Evolutionary conservation across 1,140 invertebrate genomes (phyloP).

Genomic region (Drosophila pseudoobscura): DNA sequence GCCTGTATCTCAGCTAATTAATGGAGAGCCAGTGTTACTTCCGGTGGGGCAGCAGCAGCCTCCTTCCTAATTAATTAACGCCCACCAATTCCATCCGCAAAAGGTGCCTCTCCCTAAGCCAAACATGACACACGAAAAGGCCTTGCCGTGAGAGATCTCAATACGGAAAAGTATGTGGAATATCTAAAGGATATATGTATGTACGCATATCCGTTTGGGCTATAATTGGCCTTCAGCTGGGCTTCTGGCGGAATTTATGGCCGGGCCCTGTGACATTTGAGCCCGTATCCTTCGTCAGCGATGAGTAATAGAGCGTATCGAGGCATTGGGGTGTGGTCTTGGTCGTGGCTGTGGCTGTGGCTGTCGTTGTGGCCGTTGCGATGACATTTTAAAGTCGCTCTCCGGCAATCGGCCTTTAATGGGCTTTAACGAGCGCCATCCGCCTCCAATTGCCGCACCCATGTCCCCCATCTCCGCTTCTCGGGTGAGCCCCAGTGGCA

Average conservation of each 20-base stretch:
- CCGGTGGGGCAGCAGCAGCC: background rate
- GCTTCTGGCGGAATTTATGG: conserved; percentile 59
- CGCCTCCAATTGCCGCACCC: conserved; percentile 32
- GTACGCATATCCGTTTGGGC: conserved; percentile 13
- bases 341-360: background rate
- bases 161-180: too few relatives aligned
- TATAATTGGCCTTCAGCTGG: conserved; percentile 55
- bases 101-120: conserved; percentile 48
- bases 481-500: conserved; percentile 27
- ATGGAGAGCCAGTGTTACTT: background rate
- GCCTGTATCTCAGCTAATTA: conserved; percentile 1
- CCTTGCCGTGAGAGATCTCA: background rate
- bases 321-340: conserved; percentile 37
- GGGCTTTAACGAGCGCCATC: conserved; percentile 71
- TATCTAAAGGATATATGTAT: background rate
- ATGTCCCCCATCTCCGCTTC: conserved; percentile 5
- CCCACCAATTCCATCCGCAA: conserved; percentile 32
- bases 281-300: conserved; percentile 68
- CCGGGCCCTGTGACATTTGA: conserved; percentile 62
- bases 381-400: conserved; percentile 68
- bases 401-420: conserved; percentile 57
- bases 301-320: conserved; percentile 17
- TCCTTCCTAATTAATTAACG: conserved; percentile 65
- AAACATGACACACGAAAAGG: conserved; percentile 50
- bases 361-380: background rate